phyloP scores from a whole-genome alignment of 1,140 invertebrate species.

The Drosophila teissieri region DNA sequence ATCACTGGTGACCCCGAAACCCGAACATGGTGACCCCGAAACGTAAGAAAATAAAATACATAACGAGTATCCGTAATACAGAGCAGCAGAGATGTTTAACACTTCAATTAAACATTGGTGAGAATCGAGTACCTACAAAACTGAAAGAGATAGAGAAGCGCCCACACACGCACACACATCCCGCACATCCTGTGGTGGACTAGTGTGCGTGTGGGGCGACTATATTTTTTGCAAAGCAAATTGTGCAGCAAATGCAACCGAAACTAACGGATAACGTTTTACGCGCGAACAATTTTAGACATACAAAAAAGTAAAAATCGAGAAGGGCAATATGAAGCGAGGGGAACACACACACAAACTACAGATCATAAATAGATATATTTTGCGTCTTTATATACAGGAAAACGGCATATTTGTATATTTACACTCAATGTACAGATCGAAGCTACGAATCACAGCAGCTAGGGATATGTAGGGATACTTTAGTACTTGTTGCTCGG shows the following conservation, averaged over 20 bases:
- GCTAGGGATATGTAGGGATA: conserved; percentile 26
- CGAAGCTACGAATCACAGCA: conserved; percentile 26
- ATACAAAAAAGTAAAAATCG: conserved; percentile 28
- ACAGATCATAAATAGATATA: conserved; percentile 55
- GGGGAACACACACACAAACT: conserved; percentile 41
- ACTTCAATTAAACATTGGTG: conserved; percentile 71
- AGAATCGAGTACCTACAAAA: conserved; percentile 80
- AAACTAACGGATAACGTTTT: conserved; percentile 66
- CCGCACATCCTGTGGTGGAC: conserved; percentile 22
- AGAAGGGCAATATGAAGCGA: conserved; percentile 22
- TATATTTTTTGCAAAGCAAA: conserved; percentile 80
- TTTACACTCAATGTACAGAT: conserved; percentile 55
- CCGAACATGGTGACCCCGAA: conserved; percentile 11
- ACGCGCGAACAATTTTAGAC: conserved; percentile 66
- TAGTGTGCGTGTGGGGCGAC: conserved; percentile 37
- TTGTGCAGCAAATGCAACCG: conserved; percentile 58
- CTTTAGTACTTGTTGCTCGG: conserved; percentile 42
- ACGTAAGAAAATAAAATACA: background rate
- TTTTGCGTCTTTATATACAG: conserved; percentile 75
- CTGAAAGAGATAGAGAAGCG: conserved; percentile 56
- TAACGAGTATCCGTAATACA: conserved; percentile 39
- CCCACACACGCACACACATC: background rate
- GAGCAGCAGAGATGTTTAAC: conserved; percentile 58
- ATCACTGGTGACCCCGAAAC: conserved; percentile 22
- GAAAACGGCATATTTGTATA: conserved; percentile 61